Percentiles rank a stretch among this genome's conserved stretches.
Evolutionary conservation across 2,888 invertebrate genomes (phyloP).

Genomic region (Arrhopalites spinosus): DNA sequence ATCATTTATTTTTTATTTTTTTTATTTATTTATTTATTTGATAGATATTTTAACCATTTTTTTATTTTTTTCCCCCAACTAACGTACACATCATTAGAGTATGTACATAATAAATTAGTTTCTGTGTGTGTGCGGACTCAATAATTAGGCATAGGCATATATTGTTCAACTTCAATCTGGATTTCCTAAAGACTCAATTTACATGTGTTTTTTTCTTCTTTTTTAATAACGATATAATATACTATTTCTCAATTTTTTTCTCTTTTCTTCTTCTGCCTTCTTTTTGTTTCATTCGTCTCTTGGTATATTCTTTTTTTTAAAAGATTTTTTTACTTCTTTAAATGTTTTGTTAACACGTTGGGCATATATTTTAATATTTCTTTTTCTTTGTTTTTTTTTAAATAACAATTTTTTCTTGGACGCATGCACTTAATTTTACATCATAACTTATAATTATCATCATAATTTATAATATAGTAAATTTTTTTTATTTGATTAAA

Average conservation of each 20-base stretch:
- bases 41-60: constrained; percentile 6
- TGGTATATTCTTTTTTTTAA: not conserved
- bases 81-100: constrained; percentile 29
- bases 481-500: constrained; percentile 18
- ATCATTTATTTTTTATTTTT: constrained; percentile 1
- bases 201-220: not conserved
- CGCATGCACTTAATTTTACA: constrained; percentile 26
- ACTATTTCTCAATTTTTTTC: not conserved
- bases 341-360: not conserved
- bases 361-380: constrained; percentile 1
- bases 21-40: not conserved
- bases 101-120: constrained; percentile 22
- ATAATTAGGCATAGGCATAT: constrained; percentile 43
- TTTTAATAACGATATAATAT: not conserved
- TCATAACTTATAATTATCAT: not conserved
- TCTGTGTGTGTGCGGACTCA: constrained; percentile 43
- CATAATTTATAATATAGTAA: constrained; percentile 15
- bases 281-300: not conserved
- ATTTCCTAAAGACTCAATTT: constrained; percentile 31
- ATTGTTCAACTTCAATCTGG: constrained; percentile 32
- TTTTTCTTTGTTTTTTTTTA: constrained; percentile 14
- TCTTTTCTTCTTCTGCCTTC: not conserved
- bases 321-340: not conserved
- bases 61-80: constrained; percentile 24
- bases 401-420: constrained; percentile 11